These are phyloP conservation scores for Itoplectis maculator DNA, from an alignment of 2,888 invertebrate genomes.

Conservation along the genomic window DNA sequence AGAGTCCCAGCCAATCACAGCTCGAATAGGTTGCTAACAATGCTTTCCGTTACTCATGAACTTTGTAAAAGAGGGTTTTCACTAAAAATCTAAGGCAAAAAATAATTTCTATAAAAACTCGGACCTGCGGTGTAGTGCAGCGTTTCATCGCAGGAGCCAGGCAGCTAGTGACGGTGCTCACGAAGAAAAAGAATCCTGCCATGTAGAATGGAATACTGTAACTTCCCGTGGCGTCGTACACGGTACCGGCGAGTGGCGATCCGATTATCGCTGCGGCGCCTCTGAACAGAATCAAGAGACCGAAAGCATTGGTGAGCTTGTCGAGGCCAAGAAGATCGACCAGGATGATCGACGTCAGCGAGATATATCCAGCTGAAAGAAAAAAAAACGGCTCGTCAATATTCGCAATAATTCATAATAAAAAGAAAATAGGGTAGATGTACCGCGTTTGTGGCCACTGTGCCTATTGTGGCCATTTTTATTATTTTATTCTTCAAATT, in stretches of 20 bases:
- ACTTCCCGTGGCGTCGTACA: slow-evolving; percentile 94
- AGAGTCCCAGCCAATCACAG: no score
- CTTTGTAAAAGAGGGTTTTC: no score
- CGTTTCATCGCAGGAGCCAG: slow-evolving; percentile 91
- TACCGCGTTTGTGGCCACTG: no score
- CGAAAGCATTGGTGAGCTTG: slow-evolving; percentile 98
- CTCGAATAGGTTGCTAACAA: no score
- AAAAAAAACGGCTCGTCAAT: not conserved
- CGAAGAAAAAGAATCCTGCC: slow-evolving; percentile 94
- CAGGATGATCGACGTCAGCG: slow-evolving; percentile 98
- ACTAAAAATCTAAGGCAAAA: no score
- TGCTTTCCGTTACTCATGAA: no score
- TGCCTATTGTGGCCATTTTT: no score
- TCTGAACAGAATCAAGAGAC: slow-evolving; percentile 96
- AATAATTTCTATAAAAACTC: not conserved
- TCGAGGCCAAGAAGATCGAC: slow-evolving; percentile 98
- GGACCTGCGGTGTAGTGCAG: slow-evolving; percentile 83
- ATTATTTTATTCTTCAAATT: no score
- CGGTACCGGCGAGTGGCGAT: slow-evolving; percentile 93
- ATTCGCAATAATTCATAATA: no score
- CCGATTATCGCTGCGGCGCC: slow-evolving; percentile 97
- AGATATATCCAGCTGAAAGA: slow-evolving; percentile 95
- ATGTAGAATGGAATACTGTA: slow-evolving; percentile 97
- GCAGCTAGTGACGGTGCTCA: slow-evolving; percentile 94
- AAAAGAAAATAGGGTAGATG: no score